phyloP scores from a whole-genome alignment of 2,888 invertebrate species.

The Netelia fuscicornis region DNA sequence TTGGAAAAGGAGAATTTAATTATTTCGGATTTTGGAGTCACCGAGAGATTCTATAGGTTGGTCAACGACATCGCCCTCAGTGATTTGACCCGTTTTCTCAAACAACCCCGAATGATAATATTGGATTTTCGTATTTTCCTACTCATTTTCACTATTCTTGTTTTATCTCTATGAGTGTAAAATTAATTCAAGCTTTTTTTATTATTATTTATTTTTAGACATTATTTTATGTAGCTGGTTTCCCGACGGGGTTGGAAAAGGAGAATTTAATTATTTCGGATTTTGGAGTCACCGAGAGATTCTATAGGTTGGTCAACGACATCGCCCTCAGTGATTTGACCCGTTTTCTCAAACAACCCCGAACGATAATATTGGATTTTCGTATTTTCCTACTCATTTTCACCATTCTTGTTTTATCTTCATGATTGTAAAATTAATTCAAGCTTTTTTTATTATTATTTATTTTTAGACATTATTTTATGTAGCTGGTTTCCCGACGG shows the following conservation, averaged over 20 bases:
- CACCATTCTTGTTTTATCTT: not conserved
- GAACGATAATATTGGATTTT: not conserved
- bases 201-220: not conserved
- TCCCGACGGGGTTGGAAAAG: not conserved
- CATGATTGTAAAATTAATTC: not conserved
- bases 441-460: not conserved
- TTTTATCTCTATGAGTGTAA: not conserved
- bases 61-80: slow-evolving; percentile 44
- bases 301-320: slow-evolving; percentile 45
- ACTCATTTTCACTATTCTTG: not conserved
- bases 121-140: not conserved
- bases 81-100: slow-evolving; percentile 51
- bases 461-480: not conserved
- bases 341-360: slow-evolving; percentile 48
- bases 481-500: not conserved
- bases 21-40: slow-evolving; percentile 24
- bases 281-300: slow-evolving; percentile 18
- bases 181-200: not conserved
- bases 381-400: not conserved
- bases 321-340: slow-evolving; percentile 35
- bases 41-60: slow-evolving; percentile 8
- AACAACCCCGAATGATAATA: not conserved
- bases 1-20: not conserved
- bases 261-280: not conserved
- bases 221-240: not conserved